phyloP scores from a whole-genome alignment of 2,797 vertebrate species.

The Octomys mimax region DNA sequence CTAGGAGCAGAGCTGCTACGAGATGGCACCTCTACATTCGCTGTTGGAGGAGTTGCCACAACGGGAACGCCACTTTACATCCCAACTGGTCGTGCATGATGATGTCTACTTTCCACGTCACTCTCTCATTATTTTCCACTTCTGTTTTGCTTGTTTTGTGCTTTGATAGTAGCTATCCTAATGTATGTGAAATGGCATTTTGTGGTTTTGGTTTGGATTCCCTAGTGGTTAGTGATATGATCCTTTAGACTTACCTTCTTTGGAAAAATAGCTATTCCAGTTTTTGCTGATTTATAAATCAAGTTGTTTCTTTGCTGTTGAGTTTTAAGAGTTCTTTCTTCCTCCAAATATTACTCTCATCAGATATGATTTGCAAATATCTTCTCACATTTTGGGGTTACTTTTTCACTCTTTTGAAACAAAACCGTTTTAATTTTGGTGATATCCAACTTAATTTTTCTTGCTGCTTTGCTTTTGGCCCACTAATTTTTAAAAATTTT shows the following conservation, averaged over 20 bases:
- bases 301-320: neutral
- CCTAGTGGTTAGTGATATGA: neutral
- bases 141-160: neutral
- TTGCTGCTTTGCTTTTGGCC: neutral
- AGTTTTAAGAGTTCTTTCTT: neutral
- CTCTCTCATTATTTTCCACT: neutral
- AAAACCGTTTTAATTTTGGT: neutral
- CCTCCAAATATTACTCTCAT: neutral
- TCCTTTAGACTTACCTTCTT: neutral
- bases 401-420: neutral
- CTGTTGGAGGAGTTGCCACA: neutral
- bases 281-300: neutral
- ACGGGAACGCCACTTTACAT: neutral
- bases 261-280: conserved; percentile 1
- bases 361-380: neutral
- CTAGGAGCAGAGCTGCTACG: neutral
- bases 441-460: neutral
- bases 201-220: neutral
- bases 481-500: neutral
- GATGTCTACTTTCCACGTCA: neutral
- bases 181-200: neutral
- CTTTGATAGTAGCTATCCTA: neutral
- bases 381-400: neutral
- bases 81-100: neutral
- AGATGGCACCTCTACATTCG: neutral